Conservation (phyloP, 2,797 vertebrate species). For the Triplophysa yarkandensis region DNA sequence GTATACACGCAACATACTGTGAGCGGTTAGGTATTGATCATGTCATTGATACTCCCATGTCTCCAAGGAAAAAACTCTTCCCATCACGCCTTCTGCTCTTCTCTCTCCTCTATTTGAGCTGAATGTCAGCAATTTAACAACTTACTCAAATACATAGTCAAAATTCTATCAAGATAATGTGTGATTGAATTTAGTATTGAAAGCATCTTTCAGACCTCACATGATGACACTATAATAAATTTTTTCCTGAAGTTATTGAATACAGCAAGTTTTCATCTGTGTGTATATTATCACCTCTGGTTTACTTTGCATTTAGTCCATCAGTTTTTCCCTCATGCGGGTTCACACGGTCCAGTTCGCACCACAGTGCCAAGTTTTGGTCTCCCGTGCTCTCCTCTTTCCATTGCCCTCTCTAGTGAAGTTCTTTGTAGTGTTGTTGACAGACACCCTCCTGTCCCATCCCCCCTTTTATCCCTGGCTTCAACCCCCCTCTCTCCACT, state of each 20-base stretch:
- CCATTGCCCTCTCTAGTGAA: slow-evolving; percentile 26
- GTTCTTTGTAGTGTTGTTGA: slow-evolving; percentile 57
- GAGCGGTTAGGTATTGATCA: slow-evolving; percentile 56
- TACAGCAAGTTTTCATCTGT: neutral
- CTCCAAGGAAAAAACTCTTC: slow-evolving; percentile 45
- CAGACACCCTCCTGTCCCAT: slow-evolving; percentile 49
- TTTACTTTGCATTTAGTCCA: neutral
- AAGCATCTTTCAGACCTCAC: neutral
- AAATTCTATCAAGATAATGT: neutral
- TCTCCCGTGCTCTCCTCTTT: slow-evolving; percentile 47
- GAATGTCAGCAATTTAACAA: slow-evolving; percentile 51
- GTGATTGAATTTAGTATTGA: neutral
- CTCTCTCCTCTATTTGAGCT: slow-evolving; percentile 45
- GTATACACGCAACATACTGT: slow-evolving; percentile 48
- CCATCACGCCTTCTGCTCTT: slow-evolving; percentile 48
- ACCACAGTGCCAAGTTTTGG: slow-evolving; percentile 65
- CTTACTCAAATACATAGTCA: slow-evolving; percentile 35
- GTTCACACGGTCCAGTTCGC: slow-evolving; percentile 62
- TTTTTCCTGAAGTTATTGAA: slow-evolving; percentile 9
- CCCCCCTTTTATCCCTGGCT: slow-evolving; percentile 47
- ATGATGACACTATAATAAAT: neutral
- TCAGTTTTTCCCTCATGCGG: slow-evolving; percentile 20
- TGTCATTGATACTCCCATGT: slow-evolving; percentile 53
- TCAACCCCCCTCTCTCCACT: slow-evolving; percentile 52
- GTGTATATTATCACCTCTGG: slow-evolving; percentile 1